phyloP scores from a whole-genome alignment of 2,888 invertebrate genomes.

The Napeogenes inachia region DNA sequence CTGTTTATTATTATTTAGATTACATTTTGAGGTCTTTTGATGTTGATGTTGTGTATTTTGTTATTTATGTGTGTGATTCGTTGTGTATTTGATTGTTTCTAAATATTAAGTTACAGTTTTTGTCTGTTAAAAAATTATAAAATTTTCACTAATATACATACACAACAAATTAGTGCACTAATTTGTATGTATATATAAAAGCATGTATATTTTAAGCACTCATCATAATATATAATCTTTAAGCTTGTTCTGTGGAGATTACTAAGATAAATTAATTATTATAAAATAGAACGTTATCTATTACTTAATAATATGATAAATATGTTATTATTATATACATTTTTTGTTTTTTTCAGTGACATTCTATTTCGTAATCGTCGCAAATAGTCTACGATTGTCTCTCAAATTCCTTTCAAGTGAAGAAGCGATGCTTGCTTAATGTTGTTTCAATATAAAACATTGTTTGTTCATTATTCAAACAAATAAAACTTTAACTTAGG shows the following conservation, averaged over 20 bases:
- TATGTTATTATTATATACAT: not conserved
- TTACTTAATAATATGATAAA: too few relatives aligned
- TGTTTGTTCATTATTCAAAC: not conserved
- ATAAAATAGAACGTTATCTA: too few relatives aligned
- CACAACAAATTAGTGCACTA: too few relatives aligned
- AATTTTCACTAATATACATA: too few relatives aligned
- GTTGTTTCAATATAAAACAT: constrained; percentile 2
- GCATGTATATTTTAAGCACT: too few relatives aligned
- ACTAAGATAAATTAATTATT: too few relatives aligned
- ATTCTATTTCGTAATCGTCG: constrained; percentile 53
- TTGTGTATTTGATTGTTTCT: not conserved
- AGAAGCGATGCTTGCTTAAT: constrained; percentile 27
- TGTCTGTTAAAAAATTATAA: too few relatives aligned
- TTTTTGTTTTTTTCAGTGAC: constrained; percentile 49
- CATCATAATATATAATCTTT: too few relatives aligned
- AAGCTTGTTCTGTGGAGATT: too few relatives aligned
- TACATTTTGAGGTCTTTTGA: not conserved
- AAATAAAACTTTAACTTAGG: too few relatives aligned
- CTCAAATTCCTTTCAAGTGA: constrained; percentile 41
- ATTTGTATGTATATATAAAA: too few relatives aligned
- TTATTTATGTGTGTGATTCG: not conserved
- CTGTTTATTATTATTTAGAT: constrained; percentile 5
- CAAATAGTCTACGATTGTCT: constrained; percentile 55
- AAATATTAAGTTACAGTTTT: too few relatives aligned
- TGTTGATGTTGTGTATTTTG: not conserved